Base-by-base conservation (phyloP, 1,140 invertebrate genomes). In the Akabosia matsudoensis region DNA sequence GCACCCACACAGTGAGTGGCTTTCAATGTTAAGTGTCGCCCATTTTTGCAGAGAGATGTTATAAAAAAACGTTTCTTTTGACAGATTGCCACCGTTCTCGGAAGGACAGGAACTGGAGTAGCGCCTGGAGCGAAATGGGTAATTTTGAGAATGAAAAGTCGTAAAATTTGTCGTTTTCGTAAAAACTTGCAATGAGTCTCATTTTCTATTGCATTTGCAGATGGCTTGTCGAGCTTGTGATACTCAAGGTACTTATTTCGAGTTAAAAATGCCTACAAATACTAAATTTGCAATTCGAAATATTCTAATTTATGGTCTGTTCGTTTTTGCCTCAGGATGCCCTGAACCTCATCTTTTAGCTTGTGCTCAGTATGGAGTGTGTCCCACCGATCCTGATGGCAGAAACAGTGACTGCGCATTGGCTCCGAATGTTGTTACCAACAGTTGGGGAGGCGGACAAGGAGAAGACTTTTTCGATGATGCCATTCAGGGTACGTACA, bases 201-300 rank as follows among this genome's bases (percentile, higher is more conserved):
- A 56, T 56, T 16, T 24, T 56, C 54, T 24, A 16, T 16, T 56
- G 14, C 54, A 67, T 67, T 67, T 28, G 4, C 7, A 67, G 61
- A 67, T 67, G 61, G 61, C 61, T 30, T 67, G 61, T 31, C 61
- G 61, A 7, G 61, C 61, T 10, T 67, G 61, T 67, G 61, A 67
- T 7, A 67, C 61, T 30, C 24, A 28, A 67, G 61, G 61, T 67
- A 61, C 24, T 13, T 10, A 61, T 61, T 14, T n/a, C n/a, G n/a
- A n/a, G n/a, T n/a, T n/a, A n/a, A n/a, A n/a, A n/a, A n/a, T n/a
- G n/a, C n/a, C n/a, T n/a, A n/a, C n/a, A n/a, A n/a, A n/a, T n/a
- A n/a, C n/a, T n/a, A n/a, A n/a, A n/a, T n/a, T n/a, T n/a, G n/a
- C n/a, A n/a, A n/a, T 67, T 67, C 22, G 22, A 30, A 10, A 31